A percentile compares a stretch with the other conserved stretches of the same genome.
phyloP scores from a whole-genome alignment of 64 coral and sea anemone species.

The Pocillopora damicornis region DNA sequence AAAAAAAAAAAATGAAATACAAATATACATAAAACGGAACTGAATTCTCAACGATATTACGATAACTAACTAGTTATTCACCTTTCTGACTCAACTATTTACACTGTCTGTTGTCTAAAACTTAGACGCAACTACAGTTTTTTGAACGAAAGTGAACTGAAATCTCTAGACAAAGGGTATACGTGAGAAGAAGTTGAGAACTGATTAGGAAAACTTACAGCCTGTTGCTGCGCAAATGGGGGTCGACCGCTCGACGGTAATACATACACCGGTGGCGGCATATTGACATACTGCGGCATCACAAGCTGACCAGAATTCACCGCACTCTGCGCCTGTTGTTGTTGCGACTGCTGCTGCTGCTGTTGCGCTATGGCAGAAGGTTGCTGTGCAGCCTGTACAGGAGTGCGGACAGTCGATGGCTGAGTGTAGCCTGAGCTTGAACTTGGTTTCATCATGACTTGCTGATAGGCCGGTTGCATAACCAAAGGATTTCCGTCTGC shows the following conservation, averaged over 20 bases:
- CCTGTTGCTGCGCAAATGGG: slow-evolving; percentile 75
- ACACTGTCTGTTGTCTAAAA: not conserved
- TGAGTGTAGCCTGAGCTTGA: slow-evolving; percentile 26
- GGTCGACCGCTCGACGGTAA: slow-evolving; percentile 56
- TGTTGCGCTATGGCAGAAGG: slow-evolving; percentile 46
- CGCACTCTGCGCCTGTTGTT: slow-evolving; percentile 11
- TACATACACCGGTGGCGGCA: slow-evolving; percentile 76
- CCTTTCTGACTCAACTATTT: slow-evolving; percentile 11
- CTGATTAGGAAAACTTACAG: slow-evolving; percentile 29
- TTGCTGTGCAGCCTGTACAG: slow-evolving; percentile 39
- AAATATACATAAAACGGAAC: not conserved
- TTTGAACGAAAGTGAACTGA: slow-evolving; percentile 31
- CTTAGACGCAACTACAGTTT: not conserved
- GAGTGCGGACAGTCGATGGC: not conserved
- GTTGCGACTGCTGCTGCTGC: slow-evolving; percentile 48
- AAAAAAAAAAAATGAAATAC: not conserved
- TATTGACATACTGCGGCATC: slow-evolving; percentile 74
- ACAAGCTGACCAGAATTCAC: slow-evolving; percentile 60
- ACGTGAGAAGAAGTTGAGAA: not conserved
- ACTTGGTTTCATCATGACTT: slow-evolving; percentile 68
- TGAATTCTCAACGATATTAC: not conserved
- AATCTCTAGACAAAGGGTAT: slow-evolving; percentile 9
- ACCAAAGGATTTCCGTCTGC: slow-evolving; percentile 74
- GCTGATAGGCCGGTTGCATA: slow-evolving; percentile 72
- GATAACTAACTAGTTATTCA: slow-evolving; percentile 15